Conservation (phyloP, 2,888 invertebrate species). For the Sinodicranocentrus sp. region DNA sequence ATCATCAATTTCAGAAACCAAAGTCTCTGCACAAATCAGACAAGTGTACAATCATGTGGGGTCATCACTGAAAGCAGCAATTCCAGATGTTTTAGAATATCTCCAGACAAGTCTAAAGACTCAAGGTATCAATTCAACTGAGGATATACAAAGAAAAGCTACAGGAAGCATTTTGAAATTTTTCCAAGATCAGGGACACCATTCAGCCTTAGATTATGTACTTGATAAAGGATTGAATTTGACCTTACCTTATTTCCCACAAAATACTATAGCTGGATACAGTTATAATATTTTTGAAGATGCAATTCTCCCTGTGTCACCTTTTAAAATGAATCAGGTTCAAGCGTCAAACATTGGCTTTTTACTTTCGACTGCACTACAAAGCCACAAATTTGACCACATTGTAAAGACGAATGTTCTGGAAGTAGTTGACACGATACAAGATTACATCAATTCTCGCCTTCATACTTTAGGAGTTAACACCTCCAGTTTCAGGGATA, state of each 20-base stretch:
- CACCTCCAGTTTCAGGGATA: neutral
- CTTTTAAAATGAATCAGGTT: constrained; percentile 47
- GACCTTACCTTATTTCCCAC: constrained; percentile 33
- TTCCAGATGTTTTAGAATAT: constrained; percentile 48
- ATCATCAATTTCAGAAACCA: neutral
- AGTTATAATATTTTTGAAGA: constrained; percentile 52
- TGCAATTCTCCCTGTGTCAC: constrained; percentile 22
- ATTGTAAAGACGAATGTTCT: neutral
- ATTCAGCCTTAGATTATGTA: constrained; percentile 23
- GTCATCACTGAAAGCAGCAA: constrained; percentile 1
- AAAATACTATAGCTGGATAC: constrained; percentile 33
- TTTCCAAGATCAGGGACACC: constrained; percentile 30
- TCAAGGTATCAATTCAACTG: constrained; percentile 21
- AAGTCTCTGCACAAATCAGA: constrained; percentile 19
- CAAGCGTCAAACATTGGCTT: constrained; percentile 44
- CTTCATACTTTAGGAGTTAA: neutral
- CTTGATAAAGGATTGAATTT: constrained; percentile 49
- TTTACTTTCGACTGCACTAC: constrained; percentile 36
- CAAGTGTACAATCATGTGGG: neutral
- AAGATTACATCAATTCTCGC: neutral
- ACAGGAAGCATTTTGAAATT: constrained; percentile 47
- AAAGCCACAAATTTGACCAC: neutral
- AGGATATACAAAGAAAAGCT: constrained; percentile 50
- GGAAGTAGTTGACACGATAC: neutral
- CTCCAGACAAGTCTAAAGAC: constrained; percentile 48